Base-by-base conservation (phyloP, 2,888 invertebrate genomes). In the Drosophila melanosoma region DNA sequence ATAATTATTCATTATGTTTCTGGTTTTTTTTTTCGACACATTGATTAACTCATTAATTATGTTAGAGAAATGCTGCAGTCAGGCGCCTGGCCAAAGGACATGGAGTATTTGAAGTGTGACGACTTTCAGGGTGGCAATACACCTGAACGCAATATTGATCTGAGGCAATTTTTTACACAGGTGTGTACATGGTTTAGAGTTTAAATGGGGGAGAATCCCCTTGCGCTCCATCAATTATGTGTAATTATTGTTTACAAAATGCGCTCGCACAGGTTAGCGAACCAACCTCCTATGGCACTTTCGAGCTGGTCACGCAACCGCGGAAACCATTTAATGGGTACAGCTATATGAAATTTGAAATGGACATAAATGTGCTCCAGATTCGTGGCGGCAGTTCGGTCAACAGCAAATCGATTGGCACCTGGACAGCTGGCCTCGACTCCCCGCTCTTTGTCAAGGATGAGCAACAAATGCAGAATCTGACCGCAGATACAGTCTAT, bases 401-500 rank as follows among this genome's bases (percentile, higher is more conserved):
- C 58, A 96, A 96, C 78, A 95, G 96, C 51, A 94, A 95, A 71
- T 93, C 94, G 20, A 93, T 97, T 70, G 97, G 97, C 48, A 95
- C 95, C 6, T 98, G 97, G 97, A 95, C 95, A 82, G 96, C 97
- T 17, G 96, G 97, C 29, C 94, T 97, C 33, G 94, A 95, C 69
- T 95, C 95, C 42, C 94, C 95, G 15, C 93, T 98, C 63, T 93
- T 95, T 56, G 94, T 96, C 81, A 94, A 94, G 78, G 95, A 95
- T 92, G 95, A 95, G 52, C 94, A 94, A 79, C 95, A 95, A 59
- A 95, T 97, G 94, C 94, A 94, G 82, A 97, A 96, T 92, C 95
- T 96, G 82, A 96, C 96, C 0, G 97, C 97, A 5, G 96, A 96
- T 84, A 95, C 96, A 36, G 96, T 97, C n/a, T 98, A 98, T 93